Base-by-base conservation (phyloP, 2,797 vertebrate species). In the Rhinogobio ventralis region DNA sequence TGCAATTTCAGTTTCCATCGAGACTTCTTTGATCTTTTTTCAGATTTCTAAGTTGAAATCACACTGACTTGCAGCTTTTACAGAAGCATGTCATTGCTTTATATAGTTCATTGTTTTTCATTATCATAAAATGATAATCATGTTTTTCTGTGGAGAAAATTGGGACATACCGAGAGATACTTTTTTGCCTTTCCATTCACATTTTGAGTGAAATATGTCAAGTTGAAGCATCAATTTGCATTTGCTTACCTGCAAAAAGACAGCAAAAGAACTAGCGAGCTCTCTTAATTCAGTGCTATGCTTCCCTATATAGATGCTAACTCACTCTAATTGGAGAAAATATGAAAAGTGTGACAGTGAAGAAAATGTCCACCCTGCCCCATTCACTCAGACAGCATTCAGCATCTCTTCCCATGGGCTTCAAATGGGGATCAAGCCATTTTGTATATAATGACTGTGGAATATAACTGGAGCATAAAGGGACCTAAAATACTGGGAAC, bases 261-360 rank as follows among this genome's bases (percentile, higher is more conserved):
- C 25, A 75, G 51, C 73, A 39, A 76, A 17, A 77, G 8, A 19
- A 45, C 55, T 45, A 25, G 55, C 28, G 17, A 78, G n/a, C n/a
- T 15, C n/a, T 62, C 75, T 45, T 42, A 78, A 45, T 60, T 62
- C 55, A 62, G 36, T 45, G 75, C 55, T 20, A 9, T 42, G n/a
- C 19, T 62, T 78, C 55, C 5, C 15, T 45, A 10, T 45, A 25
- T 51, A 39, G 62, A 84, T 33, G 28, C 55, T 51, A 53, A 79
- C 73, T 85, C 67, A 42, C 42, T 49, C 33, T 79, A 77, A 72
- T 67, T 23, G 51, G 79, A 36, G 79, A 60, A 84, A 86, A 88
- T 86, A 28, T 77, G 82, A 72, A 64, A 88, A 42, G 82, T 62
- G 36, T 88, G 87, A 88, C 73, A 72, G 78, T 45, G 46, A 11